Percentiles rank a stretch among this genome's conserved stretches.
Conservation (phyloP, 1,140 invertebrate genomes). For the Elymnias hypermnestra region DNA sequence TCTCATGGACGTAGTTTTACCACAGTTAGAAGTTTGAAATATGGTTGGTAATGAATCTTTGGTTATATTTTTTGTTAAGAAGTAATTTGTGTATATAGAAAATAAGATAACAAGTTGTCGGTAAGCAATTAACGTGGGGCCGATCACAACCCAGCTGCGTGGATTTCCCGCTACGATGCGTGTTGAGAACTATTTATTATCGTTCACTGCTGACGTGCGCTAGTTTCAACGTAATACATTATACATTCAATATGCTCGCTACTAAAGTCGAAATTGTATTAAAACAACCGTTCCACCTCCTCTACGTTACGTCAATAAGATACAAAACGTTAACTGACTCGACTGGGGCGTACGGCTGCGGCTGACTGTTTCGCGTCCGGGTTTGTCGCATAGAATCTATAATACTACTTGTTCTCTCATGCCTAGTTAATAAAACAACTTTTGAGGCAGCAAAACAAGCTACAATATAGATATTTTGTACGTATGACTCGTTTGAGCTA, state of each 20-base stretch:
- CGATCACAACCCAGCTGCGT: constrained; percentile 69
- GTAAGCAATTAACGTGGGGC: constrained; percentile 60
- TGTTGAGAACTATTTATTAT: constrained; percentile 72
- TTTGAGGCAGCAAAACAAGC: constrained; percentile 24
- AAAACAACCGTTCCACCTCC: constrained; percentile 49
- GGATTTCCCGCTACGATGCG: constrained; percentile 69
- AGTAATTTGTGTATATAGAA: constrained; percentile 28
- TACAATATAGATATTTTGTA: constrained; percentile 39
- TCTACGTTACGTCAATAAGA: constrained; percentile 70
- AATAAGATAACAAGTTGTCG: constrained; percentile 53
- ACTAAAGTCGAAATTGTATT: constrained; percentile 50
- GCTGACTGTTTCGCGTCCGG: constrained; percentile 60
- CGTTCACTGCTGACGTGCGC: constrained; percentile 57
- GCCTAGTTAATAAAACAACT: constrained; percentile 20
- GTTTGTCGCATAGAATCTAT: constrained; percentile 54
- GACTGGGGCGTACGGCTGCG: constrained; percentile 42
- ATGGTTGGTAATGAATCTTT: too few species aligned
- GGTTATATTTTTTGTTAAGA: constrained; percentile 18
- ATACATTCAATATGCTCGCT: constrained; percentile 22
- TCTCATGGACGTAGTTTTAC: not conserved
- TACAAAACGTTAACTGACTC: constrained; percentile 64
- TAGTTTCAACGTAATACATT: constrained; percentile 28
- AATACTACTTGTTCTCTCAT: constrained; percentile 18
- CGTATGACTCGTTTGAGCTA: constrained; percentile 55
- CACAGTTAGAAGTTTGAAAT: too few species aligned